Evolutionary conservation across 2,113 vertebrate species (phyloP).

Genomic region (Leucopsar rothschildi): DNA sequence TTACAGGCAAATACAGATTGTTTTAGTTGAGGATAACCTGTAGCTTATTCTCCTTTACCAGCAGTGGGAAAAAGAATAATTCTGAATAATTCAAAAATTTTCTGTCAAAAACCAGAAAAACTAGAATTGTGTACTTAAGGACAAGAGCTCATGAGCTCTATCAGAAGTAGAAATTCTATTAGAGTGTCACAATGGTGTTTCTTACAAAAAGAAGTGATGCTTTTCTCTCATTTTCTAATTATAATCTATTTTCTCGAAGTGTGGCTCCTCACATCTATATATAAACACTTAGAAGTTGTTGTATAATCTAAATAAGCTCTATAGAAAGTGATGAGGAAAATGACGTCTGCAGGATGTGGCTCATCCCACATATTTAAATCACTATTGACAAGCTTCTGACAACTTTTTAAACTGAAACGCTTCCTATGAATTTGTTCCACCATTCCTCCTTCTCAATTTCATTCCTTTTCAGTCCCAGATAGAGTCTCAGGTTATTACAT

Average conservation of each 20-base stretch:
- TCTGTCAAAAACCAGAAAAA: not conserved
- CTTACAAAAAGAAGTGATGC: not conserved
- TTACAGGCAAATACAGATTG: not conserved
- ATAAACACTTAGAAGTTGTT: not conserved
- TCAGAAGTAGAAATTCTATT: not conserved
- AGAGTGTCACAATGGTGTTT: not conserved
- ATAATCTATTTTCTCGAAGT: not conserved
- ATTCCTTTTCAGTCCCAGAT: not conserved
- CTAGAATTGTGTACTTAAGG: not conserved
- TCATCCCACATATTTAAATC: slow-evolving; percentile 34
- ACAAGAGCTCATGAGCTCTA: not conserved
- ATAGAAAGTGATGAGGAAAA: not conserved
- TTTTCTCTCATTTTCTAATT: not conserved
- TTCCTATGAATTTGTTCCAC: not conserved
- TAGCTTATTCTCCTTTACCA: not conserved
- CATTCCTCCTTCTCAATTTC: not conserved
- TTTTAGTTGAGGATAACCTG: not conserved
- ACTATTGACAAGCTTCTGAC: slow-evolving; percentile 37
- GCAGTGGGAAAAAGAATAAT: not conserved
- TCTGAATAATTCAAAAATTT: not conserved
- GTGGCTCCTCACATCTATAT: slow-evolving; percentile 8
- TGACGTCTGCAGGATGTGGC: not conserved
- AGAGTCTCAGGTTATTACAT: not conserved
- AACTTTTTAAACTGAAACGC: not conserved
- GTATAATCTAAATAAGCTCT: slow-evolving; percentile 15